A percentile compares a stretch with the other conserved stretches of the same genome.
Evolutionary conservation across 2,888 invertebrate species (phyloP).

Genomic region (Hedya salicella): DNA sequence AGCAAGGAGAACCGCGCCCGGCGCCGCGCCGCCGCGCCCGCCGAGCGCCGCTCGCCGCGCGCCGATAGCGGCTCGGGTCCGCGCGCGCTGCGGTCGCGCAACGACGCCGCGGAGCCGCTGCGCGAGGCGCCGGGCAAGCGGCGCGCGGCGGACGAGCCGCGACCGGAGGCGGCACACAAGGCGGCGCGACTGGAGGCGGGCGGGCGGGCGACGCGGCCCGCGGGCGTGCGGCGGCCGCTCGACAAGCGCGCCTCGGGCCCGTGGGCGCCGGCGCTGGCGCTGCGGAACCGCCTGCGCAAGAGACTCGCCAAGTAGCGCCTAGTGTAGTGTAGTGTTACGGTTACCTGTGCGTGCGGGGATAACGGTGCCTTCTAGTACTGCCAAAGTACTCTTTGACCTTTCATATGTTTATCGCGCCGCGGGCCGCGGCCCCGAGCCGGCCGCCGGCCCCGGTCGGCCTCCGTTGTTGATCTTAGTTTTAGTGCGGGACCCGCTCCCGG

Average conservation of each 20-base stretch:
- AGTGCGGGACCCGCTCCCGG: slow-evolving; percentile 50
- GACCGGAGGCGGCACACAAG: slow-evolving; percentile 49
- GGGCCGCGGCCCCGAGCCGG: slow-evolving; percentile 65
- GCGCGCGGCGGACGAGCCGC: slow-evolving; percentile 50
- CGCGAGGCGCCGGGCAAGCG: slow-evolving; percentile 49
- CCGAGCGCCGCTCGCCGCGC: slow-evolving; percentile 52
- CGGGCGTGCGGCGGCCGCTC: slow-evolving; percentile 59
- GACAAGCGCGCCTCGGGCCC: slow-evolving; percentile 68
- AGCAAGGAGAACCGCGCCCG: slow-evolving; percentile 66
- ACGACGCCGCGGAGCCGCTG: slow-evolving; percentile 53
- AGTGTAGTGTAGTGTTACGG: slow-evolving; percentile 48
- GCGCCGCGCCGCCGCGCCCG: slow-evolving; percentile 52
- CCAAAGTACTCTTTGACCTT: slow-evolving; percentile 63
- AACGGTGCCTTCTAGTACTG: slow-evolving; percentile 68
- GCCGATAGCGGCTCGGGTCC: slow-evolving; percentile 45
- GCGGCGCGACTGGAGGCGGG: slow-evolving; percentile 48
- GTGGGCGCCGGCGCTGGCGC: slow-evolving; percentile 75
- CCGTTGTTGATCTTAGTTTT: slow-evolving; percentile 66
- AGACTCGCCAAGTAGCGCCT: slow-evolving; percentile 71
- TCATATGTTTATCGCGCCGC: slow-evolving; percentile 51
- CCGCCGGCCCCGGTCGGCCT: slow-evolving; percentile 72
- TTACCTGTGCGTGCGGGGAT: slow-evolving; percentile 58
- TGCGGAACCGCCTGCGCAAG: slow-evolving; percentile 75
- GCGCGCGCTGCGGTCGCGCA: slow-evolving; percentile 62
- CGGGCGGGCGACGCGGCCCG: slow-evolving; percentile 51